Percentiles rank a stretch among this genome's conserved stretches.
Conservation (phyloP, 2,797 vertebrate genomes). For the Galagoides demidoff region DNA sequence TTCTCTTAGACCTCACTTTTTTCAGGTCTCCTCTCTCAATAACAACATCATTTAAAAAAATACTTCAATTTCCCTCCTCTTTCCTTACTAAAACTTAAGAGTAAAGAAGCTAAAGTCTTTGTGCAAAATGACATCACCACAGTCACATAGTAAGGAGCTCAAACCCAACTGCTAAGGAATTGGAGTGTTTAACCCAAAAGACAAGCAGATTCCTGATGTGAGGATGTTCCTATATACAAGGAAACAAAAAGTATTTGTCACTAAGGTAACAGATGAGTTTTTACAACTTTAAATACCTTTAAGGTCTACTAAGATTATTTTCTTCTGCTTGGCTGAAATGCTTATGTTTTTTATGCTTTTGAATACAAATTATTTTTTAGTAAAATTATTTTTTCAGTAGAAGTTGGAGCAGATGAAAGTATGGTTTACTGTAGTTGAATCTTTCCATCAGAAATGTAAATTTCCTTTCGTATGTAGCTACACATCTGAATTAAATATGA, state of each 20-base stretch:
- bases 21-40: too few relatives aligned
- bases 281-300: slow-evolving; percentile 1
- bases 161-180: not conserved
- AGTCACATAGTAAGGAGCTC: not conserved
- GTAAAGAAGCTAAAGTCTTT: not conserved
- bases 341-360: not conserved
- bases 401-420: not conserved
- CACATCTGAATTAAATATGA: slow-evolving; percentile 48
- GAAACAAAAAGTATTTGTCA: not conserved
- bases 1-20: too few relatives aligned
- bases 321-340: not conserved
- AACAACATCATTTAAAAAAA: not conserved
- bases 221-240: not conserved
- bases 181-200: not conserved
- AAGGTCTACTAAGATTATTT: not conserved
- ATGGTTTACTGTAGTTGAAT: not conserved
- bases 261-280: not conserved
- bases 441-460: not conserved
- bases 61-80: not conserved
- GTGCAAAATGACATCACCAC: not conserved
- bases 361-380: slow-evolving; percentile 27
- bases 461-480: not conserved
- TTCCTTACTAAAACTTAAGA: not conserved
- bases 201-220: not conserved
- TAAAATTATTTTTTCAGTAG: not conserved